Conservation (phyloP, 2,797 vertebrate species). For the Lagorchestes hirsutus region DNA sequence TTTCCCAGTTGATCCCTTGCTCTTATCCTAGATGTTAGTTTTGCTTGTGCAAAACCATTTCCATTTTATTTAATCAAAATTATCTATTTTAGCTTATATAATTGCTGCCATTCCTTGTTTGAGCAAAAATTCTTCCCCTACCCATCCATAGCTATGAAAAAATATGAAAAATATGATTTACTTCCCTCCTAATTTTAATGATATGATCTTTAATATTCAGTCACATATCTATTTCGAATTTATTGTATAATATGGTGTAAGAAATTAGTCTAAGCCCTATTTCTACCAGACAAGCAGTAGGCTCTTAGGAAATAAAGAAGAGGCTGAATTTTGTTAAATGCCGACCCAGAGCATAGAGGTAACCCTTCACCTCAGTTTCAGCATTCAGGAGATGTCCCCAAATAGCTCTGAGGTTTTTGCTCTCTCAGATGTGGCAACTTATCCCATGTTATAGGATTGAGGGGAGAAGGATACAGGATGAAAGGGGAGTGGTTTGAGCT, state of each 20-base stretch:
- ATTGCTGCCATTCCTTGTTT: not conserved
- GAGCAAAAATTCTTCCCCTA: not conserved
- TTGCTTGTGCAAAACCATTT: not conserved
- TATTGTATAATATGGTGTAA: not conserved
- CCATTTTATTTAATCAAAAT: not conserved
- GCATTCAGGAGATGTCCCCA: not conserved
- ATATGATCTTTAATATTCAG: not conserved
- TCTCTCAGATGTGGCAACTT: not conserved
- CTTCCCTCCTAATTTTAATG: not conserved
- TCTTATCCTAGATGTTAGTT: not conserved
- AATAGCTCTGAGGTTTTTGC: not conserved
- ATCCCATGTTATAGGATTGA: not conserved
- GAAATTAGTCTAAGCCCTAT: not conserved
- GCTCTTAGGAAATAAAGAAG: not conserved
- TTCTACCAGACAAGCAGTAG: not conserved
- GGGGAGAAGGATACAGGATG: not conserved
- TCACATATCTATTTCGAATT: not conserved
- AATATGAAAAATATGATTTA: not conserved
- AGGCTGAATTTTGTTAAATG: not conserved
- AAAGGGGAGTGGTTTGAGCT: not conserved
- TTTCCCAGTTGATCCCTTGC: not conserved
- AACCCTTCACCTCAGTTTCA: not conserved
- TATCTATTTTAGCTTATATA: not conserved
- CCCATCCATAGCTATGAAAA: not conserved
- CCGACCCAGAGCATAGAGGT: accelerated